Base-by-base conservation (phyloP, 2,113 vertebrate species). In the Esox niger region DNA sequence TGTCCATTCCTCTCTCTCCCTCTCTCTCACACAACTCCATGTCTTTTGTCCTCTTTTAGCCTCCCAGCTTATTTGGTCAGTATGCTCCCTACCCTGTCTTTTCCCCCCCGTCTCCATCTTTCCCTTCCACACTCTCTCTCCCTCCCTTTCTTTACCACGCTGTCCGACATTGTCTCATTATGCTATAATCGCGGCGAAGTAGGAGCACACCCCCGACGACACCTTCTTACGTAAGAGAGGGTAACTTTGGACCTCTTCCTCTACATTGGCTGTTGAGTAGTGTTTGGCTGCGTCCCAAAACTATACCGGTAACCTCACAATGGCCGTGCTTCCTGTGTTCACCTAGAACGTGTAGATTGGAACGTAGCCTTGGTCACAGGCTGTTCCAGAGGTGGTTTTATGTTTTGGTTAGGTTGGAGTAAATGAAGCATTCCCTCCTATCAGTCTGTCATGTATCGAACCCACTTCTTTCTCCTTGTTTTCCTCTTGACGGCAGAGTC, bases 21-120 rank as follows among this genome's bases (percentile, higher is more conserved):
- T 58, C 65, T 27, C 32, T 5, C n/a, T n/a, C n/a, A n/a, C n/a
- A n/a, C n/a, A n/a, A n/a, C n/a, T n/a, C 29, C 43, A 32, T 11
- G 15, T 38, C 6, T 62, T 58, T 64, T 1, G 13, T 6, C 58
- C 27, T 20, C 68, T 59, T 46, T 15, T 20, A 9, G 10, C 58
- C 58, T 6, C 27, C 30, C 30, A 4, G 10, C 13, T 29, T 0
- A 66, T 77, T 76, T 65, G 47, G 73, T 69, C 61, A 61, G 64
- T 80, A 79, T 82, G 68, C 74, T 66, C 72, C 25, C 3, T 52
- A 6, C 30, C 62, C n/a, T n/a, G n/a, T 82, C 76, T 83, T 73
- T 86, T 63, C 69, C 56, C 68, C 76, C 74, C n/a, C n/a, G n/a
- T n/a, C n/a, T n/a, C n/a, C n/a, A n/a, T n/a, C n/a, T 72, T 78